These are phyloP conservation scores for Oryctolagus cuniculus DNA, from an alignment of 2,113 vertebrate genomes.

Conservation along the genomic window mOryCun1.1 NC_091440.1:3190001-3190500, in stretches of 20 bases:
- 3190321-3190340: conserved; percentile 3
- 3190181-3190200: background rate
- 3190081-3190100: background rate
- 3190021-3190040: background rate
- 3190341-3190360: background rate
- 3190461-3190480: background rate
- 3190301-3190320: background rate
- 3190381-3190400: background rate
- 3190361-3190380: conserved; percentile 24
- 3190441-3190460: background rate
- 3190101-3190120: background rate
- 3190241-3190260: background rate
- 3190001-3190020: background rate
- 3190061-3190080: background rate
- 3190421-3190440: conserved; percentile 9
- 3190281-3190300: background rate
- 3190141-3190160: background rate
- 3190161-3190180: too few relatives aligned
- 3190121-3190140: accelerated
- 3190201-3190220: background rate
- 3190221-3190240: background rate
- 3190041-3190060: conserved; percentile 38
- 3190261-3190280: accelerated
- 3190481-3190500: background rate
- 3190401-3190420: background rate